These are phyloP conservation scores for Volucella inflata DNA, from an alignment of 2,888 invertebrate genomes.

Conservation along the genomic window DNA sequence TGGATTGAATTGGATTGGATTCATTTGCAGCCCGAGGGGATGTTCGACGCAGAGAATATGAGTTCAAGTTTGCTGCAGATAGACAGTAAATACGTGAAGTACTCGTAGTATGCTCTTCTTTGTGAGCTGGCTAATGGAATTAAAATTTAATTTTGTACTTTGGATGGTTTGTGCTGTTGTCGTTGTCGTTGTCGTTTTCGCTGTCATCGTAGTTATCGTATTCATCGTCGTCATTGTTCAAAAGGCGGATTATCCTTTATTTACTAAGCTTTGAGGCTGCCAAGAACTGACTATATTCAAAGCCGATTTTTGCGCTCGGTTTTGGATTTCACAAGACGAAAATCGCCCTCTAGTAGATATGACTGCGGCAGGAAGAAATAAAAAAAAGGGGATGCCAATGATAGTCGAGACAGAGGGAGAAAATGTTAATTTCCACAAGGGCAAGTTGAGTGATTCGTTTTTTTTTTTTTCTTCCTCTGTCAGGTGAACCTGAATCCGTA, in stretches of 20 bases:
- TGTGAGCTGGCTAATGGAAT: slow-evolving; percentile 60
- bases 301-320: slow-evolving; percentile 1
- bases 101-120: not conserved
- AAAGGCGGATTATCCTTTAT: slow-evolving; percentile 55
- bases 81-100: slow-evolving; percentile 13
- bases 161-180: slow-evolving; percentile 13
- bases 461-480: not conserved
- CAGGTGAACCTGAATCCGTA: slow-evolving; percentile 26
- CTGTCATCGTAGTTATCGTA: too few relatives aligned
- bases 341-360: not conserved
- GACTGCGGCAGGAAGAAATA: slow-evolving; percentile 11
- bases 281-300: not conserved
- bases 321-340: slow-evolving; percentile 31
- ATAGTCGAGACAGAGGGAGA: not conserved
- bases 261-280: slow-evolving; percentile 7
- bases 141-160: slow-evolving; percentile 65
- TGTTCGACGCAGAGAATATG: not conserved
- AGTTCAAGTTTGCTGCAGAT: slow-evolving; percentile 39
- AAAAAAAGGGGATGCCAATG: not conserved
- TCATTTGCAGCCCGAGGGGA: too few relatives aligned
- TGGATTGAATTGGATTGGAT: too few relatives aligned
- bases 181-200: slow-evolving; percentile 7
- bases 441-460: not conserved
- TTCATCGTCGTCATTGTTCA: slow-evolving; percentile 9
- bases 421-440: slow-evolving; percentile 40